Evolutionary conservation across 1,140 invertebrate species (phyloP).

Genomic region (Drosophila arizonae): DNA sequence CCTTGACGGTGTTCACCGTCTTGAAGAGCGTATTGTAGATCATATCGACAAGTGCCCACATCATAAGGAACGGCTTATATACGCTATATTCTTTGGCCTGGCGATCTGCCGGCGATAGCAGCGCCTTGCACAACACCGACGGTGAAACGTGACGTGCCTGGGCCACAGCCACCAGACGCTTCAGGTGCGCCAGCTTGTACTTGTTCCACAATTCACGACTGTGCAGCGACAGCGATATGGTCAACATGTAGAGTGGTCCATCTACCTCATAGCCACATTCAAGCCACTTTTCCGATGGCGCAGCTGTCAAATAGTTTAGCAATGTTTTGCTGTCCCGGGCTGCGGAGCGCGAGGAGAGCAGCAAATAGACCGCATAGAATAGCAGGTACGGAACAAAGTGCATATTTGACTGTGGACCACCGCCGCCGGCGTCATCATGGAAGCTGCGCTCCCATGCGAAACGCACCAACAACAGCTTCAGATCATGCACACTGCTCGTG

Average conservation of each 20-base stretch:
- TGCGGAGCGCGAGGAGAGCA: constrained; percentile 75
- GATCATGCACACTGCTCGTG: constrained; percentile 94
- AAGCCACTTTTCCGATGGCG: constrained; percentile 86
- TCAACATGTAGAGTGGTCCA: constrained; percentile 93
- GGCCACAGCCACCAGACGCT: constrained; percentile 89
- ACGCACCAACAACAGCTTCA: constrained; percentile 94
- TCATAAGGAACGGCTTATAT: constrained; percentile 94
- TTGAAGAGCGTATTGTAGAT: constrained; percentile 88
- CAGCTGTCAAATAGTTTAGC: constrained; percentile 86
- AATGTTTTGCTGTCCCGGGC: constrained; percentile 89
- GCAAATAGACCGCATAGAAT: constrained; percentile 96
- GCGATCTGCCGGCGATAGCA: constrained; percentile 83
- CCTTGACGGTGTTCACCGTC: constrained; percentile 88
- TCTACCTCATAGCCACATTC: constrained; percentile 95
- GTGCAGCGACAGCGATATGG: constrained; percentile 91
- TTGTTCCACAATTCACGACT: constrained; percentile 88
- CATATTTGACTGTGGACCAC: constrained; percentile 98
- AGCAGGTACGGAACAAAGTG: constrained; percentile 97
- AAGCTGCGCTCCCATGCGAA: constrained; percentile 98
- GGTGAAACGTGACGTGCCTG: constrained; percentile 89
- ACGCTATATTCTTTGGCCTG: constrained; percentile 89
- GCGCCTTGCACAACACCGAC: constrained; percentile 84
- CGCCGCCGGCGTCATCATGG: constrained; percentile 98
- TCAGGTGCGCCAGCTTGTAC: constrained; percentile 88
- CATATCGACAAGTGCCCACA: constrained; percentile 91